Percentiles rank a stretch among this genome's conserved stretches.
phyloP scores from a whole-genome alignment of 2,113 vertebrate genomes.

The Percina caprodes region DNA sequence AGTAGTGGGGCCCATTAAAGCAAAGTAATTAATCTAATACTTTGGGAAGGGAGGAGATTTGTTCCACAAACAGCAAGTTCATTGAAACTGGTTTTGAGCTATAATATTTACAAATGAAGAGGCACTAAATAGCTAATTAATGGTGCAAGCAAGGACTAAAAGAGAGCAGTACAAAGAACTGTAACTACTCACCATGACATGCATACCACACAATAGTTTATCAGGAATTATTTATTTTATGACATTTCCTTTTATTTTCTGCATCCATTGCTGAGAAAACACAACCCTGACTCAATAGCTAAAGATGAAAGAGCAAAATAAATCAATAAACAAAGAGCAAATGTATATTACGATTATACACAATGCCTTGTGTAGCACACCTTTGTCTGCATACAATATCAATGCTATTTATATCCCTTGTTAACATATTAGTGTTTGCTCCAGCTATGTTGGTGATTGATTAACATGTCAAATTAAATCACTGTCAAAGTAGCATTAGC shows the following conservation, averaged over 20 bases:
- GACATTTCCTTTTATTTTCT: conserved; percentile 35
- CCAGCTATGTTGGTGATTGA: conserved; percentile 72
- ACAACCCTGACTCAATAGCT: conserved; percentile 6
- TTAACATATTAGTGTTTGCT: conserved; percentile 54
- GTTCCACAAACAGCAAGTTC: conserved; percentile 75
- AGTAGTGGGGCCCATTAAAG: conserved; percentile 81
- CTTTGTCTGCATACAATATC: conserved; percentile 34
- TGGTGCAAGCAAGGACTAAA: conserved; percentile 51
- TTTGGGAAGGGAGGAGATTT: conserved; percentile 68
- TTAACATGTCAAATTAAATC: conserved; percentile 79
- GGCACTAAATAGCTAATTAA: conserved; percentile 68
- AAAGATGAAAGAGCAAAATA: conserved; percentile 43
- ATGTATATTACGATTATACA: conserved; percentile 39
- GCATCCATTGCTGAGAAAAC: conserved; percentile 13
- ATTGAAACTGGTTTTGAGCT: conserved; percentile 74
- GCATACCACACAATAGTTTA: conserved; percentile 29
- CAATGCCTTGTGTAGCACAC: conserved; percentile 16
- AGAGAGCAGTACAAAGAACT: conserved; percentile 26
- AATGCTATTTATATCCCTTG: conserved; percentile 61
- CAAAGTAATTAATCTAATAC: conserved; percentile 84
- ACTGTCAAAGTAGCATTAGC: conserved; percentile 71
- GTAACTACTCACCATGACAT: conserved; percentile 23
- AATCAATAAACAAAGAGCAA: conserved; percentile 47
- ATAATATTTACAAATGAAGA: conserved; percentile 75
- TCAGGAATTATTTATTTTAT: conserved; percentile 31